Evolutionary conservation across 2,113 vertebrate species (phyloP), one percentile per base, ranked within the genome.

Genomic region (Pardalotus punctatus): DNA sequence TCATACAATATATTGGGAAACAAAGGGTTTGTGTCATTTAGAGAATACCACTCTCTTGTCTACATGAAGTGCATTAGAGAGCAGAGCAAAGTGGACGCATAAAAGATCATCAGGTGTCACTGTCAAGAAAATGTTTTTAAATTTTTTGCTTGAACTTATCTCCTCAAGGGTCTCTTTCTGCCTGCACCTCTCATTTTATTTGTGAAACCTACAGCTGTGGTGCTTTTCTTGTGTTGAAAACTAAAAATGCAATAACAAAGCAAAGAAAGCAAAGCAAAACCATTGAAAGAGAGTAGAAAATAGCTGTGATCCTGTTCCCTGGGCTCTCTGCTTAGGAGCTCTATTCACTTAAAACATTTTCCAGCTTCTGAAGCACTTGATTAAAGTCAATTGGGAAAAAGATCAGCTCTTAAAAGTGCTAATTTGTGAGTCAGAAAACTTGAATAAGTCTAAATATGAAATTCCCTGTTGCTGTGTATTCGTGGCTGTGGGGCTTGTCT

Each of bases 371-470:
- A 97, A 93, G 95, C 96, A 96, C 96, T 98, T 97, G 96, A 98
- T 98, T 97, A 96, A 98, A 97, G 97, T 96, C 97, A 96, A 94
- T 78, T 97, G 97, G 95, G 95, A 93, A 96, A 97, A 94, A 97
- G 96, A 97, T 94, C 95, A 96, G 94, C 95, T 95, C 94, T 94
- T 97, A 97, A 96, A 97, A 98, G 95, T 93, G 92, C 96, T 97
- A 97, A 97, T 98, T 97, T 97, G 91, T 97, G 94, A 77, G 94
- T 97, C 86, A 78, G 94, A 93, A 96, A 98, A 94, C 54, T 74
- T 88, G 95, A 97, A 92, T 94, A 80, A 88, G 94, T 95, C 96
- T 96, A 92, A 97, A 94, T 81, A 93, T 84, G 84, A 88, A 94
- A 85, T 90, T 95, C 85, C 81, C 20, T 61, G 65, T 74, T 93